Conservation (phyloP, 2,113 vertebrate genomes). For the Hippocampus comes region DNA sequence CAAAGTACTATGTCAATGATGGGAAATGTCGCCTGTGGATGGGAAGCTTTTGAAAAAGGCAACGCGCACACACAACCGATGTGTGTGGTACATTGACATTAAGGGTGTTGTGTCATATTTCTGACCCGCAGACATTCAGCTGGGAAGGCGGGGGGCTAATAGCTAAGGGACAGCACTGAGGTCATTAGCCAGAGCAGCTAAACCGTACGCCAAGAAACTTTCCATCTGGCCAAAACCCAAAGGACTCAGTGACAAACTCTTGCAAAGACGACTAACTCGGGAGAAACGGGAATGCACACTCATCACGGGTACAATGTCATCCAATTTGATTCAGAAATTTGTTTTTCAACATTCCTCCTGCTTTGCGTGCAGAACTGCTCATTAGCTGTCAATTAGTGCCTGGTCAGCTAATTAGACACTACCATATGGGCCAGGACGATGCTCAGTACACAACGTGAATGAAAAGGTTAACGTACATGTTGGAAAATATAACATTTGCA, state of each 20-base stretch:
- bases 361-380: conserved; percentile 10
- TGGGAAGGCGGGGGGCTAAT: conserved; percentile 52
- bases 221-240: conserved; percentile 33
- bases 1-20: not conserved
- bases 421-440: not conserved
- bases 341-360: conserved; percentile 3
- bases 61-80: not conserved
- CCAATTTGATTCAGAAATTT: conserved; percentile 24
- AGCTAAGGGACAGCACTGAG: conserved; percentile 56
- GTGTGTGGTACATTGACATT: conserved; percentile 38
- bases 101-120: conserved; percentile 38
- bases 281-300: conserved; percentile 28
- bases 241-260: not conserved
- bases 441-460: not conserved
- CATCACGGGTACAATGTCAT: conserved; percentile 30
- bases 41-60: not conserved
- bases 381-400: conserved; percentile 15
- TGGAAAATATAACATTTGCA: not conserved
- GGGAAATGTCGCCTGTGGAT: not conserved
- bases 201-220: conserved; percentile 48
- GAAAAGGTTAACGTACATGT: not conserved
- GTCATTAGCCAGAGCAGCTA: conserved; percentile 60
- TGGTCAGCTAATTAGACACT: conserved; percentile 12
- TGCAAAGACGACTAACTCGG: conserved; percentile 36
- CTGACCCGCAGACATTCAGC: conserved; percentile 59